Conservation (phyloP, 2,888 invertebrate species). For the Eupsilia transversa region DNA sequence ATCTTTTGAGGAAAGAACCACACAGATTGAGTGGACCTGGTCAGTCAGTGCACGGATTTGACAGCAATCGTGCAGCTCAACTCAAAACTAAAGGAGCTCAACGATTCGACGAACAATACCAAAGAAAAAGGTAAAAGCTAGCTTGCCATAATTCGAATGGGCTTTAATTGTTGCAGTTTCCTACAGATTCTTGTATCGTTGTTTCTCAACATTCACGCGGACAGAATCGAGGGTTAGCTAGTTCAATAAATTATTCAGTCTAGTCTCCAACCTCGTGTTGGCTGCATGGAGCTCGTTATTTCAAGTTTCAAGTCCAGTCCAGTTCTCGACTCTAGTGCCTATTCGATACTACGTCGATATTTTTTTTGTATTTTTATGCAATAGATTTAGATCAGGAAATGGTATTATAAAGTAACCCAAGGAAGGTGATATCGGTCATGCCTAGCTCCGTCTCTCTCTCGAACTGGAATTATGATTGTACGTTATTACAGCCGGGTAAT, state of each 20-base stretch:
- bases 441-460: neutral
- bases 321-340: neutral
- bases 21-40: too few species aligned
- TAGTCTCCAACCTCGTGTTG: too few species aligned
- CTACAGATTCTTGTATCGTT: neutral
- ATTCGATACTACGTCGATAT: constrained; percentile 2
- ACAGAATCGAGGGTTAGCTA: too few species aligned
- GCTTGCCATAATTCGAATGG: neutral
- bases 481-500: too few species aligned
- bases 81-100: too few species aligned
- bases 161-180: neutral
- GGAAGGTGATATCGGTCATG: too few species aligned
- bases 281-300: constrained; percentile 18
- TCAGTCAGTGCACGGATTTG: too few species aligned
- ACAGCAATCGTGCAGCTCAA: too few species aligned
- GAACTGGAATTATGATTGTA: neutral
- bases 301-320: neutral
- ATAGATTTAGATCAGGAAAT: neutral
- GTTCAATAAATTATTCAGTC: neutral
- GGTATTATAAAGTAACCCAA: neutral
- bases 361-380: neutral
- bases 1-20: too few species aligned
- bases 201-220: neutral
- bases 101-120: too few species aligned
- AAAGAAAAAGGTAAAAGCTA: too few species aligned